These are phyloP conservation scores for Girardinichthys multiradiatus DNA, from an alignment of 2,113 vertebrate species.

Conservation along the genomic window DNA sequence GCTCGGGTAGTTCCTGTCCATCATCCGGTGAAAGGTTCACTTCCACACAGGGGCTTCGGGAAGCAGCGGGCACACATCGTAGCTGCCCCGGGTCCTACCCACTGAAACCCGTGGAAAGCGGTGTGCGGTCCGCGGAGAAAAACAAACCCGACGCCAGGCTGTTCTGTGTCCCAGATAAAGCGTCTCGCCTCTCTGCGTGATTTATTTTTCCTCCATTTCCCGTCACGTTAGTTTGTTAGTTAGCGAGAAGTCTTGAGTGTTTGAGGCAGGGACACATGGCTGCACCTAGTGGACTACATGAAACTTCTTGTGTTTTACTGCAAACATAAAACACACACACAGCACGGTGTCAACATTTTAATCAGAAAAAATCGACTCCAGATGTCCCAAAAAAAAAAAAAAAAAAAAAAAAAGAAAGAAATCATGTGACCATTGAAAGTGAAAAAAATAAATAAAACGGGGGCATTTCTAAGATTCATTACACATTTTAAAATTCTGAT, in stretches of 20 bases:
- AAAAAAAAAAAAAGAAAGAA: no score
- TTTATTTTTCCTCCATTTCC: constrained; percentile 47
- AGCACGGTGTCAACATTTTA: no score
- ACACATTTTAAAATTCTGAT: no score
- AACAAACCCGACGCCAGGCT: constrained; percentile 4
- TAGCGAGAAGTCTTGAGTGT: constrained; percentile 4
- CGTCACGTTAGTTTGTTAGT: constrained; percentile 37
- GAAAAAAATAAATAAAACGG: not conserved
- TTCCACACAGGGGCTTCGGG: constrained; percentile 75
- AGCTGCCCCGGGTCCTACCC: constrained; percentile 64
- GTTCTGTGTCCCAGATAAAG: constrained; percentile 36
- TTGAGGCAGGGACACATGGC: constrained; percentile 16
- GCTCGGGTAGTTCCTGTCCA: constrained; percentile 94
- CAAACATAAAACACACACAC: not conserved
- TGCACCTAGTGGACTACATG: constrained; percentile 21
- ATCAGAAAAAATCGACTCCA: not conserved
- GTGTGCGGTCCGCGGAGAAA: no score
- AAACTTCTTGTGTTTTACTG: constrained; percentile 16
- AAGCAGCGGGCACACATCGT: constrained; percentile 78
- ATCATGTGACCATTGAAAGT: not conserved
- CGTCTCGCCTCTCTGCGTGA: constrained; percentile 15
- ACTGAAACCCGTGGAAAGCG: not conserved
- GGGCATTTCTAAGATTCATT: no score
- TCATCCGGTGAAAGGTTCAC: constrained; percentile 84
- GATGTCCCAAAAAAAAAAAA: not conserved